Conservation (phyloP, 2,888 invertebrate genomes). For the Pandemis heparana region DNA sequence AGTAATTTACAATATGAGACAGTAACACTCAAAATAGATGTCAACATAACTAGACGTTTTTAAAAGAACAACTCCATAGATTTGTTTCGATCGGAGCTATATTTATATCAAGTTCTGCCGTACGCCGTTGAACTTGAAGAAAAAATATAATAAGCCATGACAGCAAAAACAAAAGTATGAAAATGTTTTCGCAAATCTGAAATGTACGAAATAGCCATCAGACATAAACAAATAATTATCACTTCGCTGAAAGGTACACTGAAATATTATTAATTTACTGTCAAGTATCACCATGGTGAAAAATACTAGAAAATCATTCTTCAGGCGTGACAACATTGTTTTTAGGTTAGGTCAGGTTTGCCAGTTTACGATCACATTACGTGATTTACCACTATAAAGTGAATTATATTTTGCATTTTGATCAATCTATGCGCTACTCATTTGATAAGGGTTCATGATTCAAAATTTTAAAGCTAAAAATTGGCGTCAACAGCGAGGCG, state of each 20-base stretch:
- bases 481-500: constrained; percentile 54
- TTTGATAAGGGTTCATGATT: not conserved
- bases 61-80: no score
- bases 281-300: not conserved
- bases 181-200: not conserved
- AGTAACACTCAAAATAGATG: no score
- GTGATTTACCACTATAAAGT: not conserved
- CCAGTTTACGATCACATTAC: not conserved
- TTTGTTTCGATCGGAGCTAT: no score
- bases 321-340: constrained; percentile 38
- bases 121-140: no score
- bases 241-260: not conserved
- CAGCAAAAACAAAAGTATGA: no score
- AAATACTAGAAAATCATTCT: not conserved
- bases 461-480: constrained; percentile 44
- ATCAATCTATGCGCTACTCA: not conserved
- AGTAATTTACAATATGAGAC: no score
- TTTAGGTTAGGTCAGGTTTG: constrained; percentile 44
- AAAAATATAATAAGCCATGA: no score
- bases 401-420: not conserved
- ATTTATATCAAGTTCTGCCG: no score
- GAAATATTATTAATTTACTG: not conserved
- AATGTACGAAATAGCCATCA: not conserved
- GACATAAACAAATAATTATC: not conserved
- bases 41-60: no score